Base-by-base conservation (phyloP, 2,797 vertebrate genomes). In the Periophthalmus magnuspinnatus region DNA sequence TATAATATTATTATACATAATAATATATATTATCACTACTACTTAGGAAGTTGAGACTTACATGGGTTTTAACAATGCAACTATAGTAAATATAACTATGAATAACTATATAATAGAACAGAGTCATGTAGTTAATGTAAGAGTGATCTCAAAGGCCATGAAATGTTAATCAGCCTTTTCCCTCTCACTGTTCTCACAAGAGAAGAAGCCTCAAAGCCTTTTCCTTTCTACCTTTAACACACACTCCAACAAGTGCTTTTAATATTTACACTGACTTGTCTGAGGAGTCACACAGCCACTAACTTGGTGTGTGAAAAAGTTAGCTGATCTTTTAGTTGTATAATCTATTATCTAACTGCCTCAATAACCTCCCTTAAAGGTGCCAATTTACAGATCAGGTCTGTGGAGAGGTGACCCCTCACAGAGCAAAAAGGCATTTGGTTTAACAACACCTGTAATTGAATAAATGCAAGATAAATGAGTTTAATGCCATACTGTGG, bases 141-240 rank as follows among this genome's bases (percentile, higher is more conserved):
- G 63, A 75, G 75, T 41, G 71, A 72, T 78, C 69, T 78, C 61
- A 58, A 24, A 72, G 70, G 69, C 83, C 79, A 87, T 91, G 69
- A 89, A 90, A 88, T 74, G 22, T 90, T 88, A 84, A 91, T 67
- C 5, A 32, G 73, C 48, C 72, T 55, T 58, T 74, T 72, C 57
- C 54, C 22, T 73, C 65, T 65, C 33, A 36, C 33, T 71, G 71
- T 45, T 41, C 76, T 75, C 45, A 55, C 50, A 65, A 41, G 50
- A 33, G 73, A 2, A 34, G 74, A 62, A 34, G 38, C n/a, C 60
- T 80, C 81, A 82, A 86, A 77, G 81, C 84, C 84, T 80, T 65
- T 5, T 48, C 34, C 24, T 47, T 28, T 60, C 24, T 62, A 38
- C 28, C 24, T 2, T 16, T 6, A 56, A 24, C 50, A n/a, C 22